These are phyloP conservation scores for Onychomys leucogaster DNA, from an alignment of 2,797 vertebrate species.

Conservation along the genomic window DNA sequence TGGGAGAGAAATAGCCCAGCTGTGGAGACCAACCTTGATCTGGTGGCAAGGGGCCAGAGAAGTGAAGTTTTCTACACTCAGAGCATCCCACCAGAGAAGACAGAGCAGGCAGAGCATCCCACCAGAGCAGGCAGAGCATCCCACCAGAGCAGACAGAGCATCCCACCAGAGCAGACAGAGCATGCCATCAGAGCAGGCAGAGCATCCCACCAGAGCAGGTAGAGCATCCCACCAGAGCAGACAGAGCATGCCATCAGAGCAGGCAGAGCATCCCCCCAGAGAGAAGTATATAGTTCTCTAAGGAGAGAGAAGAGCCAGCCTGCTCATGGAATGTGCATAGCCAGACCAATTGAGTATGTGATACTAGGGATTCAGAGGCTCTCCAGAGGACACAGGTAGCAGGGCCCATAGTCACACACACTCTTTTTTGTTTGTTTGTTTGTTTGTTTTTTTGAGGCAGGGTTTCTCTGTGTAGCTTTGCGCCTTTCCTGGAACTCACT, in stretches of 20 bases:
- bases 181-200: too few species aligned
- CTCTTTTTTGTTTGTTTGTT: not conserved
- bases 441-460: too few species aligned
- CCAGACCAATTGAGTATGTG: not conserved
- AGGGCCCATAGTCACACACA: not conserved
- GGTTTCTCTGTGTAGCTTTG: too few species aligned
- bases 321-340: accelerated
- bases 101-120: too few species aligned
- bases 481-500: too few species aligned
- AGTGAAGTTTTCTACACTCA: not conserved
- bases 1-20: not conserved
- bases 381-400: not conserved
- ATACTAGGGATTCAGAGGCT: not conserved
- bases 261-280: not conserved
- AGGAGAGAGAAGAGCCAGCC: not conserved
- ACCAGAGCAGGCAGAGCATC: too few species aligned
- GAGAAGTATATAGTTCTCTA: not conserved
- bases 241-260: too few species aligned
- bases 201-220: too few species aligned
- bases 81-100: not conserved
- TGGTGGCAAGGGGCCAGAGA: not conserved
- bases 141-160: too few species aligned
- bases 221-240: too few species aligned
- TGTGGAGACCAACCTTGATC: not conserved
- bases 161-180: not conserved